phyloP scores from a whole-genome alignment of 2,888 invertebrate species.

The Pseudanteris insignis region DNA sequence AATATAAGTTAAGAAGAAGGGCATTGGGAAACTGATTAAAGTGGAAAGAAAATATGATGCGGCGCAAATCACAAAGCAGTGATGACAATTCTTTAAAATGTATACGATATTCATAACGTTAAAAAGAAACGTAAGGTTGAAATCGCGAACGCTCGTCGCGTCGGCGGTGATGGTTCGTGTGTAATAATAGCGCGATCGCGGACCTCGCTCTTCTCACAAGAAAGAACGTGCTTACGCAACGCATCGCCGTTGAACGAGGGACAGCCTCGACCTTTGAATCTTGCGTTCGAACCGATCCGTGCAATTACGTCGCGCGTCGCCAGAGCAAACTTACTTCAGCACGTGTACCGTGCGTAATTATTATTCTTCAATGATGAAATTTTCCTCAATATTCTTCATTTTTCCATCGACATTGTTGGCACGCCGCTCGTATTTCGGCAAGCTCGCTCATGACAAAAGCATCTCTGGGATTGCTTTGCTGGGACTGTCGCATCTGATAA shows the following conservation, averaged over 20 bases:
- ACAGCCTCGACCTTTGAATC: constrained; percentile 48
- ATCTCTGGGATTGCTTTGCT: no score
- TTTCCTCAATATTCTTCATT: no score
- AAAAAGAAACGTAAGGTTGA: constrained; percentile 42
- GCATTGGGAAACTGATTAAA: no score
- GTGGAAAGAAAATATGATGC: no score
- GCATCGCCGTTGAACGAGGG: constrained; percentile 45
- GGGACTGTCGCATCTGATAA: no score
- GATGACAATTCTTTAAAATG: no score
- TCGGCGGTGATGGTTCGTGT: constrained; percentile 19
- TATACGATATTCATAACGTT: constrained; percentile 37
- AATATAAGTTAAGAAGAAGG: no score
- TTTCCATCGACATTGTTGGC: no score
- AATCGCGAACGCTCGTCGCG: constrained; percentile 9
- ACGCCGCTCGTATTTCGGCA: no score
- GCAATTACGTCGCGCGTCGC: constrained; percentile 32
- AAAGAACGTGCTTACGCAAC: constrained; percentile 46
- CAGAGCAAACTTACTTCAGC: constrained; percentile 17
- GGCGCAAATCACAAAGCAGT: no score
- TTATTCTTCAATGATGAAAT: no score
- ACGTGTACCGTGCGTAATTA: constrained; percentile 11
- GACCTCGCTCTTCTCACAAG: constrained; percentile 45
- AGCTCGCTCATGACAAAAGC: no score
- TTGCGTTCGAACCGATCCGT: constrained; percentile 32
- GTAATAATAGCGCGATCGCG: constrained; percentile 45